phyloP scores from a whole-genome alignment of 2,113 vertebrate species.

The Ammospiza caudacuta region DNA sequence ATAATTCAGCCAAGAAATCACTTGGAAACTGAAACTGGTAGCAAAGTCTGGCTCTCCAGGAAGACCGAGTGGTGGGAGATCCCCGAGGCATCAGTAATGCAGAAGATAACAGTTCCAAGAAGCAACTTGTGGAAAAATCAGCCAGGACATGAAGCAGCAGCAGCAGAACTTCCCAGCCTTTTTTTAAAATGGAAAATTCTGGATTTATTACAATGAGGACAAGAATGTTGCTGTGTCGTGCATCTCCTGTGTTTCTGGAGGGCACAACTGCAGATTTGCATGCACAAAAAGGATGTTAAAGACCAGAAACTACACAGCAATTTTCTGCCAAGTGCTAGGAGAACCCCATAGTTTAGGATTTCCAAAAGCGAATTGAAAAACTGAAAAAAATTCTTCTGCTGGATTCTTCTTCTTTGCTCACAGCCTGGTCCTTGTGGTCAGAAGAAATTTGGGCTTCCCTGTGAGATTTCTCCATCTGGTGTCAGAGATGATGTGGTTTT shows the following conservation, averaged over 20 bases:
- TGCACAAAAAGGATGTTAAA: neutral
- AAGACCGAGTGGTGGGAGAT: neutral
- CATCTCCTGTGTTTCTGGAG: neutral
- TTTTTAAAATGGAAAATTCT: neutral
- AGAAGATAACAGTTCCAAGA: neutral
- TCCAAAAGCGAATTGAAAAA: neutral
- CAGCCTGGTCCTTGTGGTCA: neutral
- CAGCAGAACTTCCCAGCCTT: neutral
- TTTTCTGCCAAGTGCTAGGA: neutral
- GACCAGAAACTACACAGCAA: neutral
- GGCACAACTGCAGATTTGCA: neutral
- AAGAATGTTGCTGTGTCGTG: rapidly evolving
- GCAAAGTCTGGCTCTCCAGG: neutral
- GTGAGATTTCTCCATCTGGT: neutral
- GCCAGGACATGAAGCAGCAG: neutral
- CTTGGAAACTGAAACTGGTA: neutral
- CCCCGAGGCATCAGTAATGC: neutral
- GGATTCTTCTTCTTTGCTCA: neutral
- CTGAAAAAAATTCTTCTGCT: neutral
- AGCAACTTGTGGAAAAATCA: neutral
- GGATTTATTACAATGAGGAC: neutral
- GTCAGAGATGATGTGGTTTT: neutral
- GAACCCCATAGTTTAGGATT: neutral
- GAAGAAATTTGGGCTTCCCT: neutral
- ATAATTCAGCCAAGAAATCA: neutral